phyloP scores from a whole-genome alignment of 2,113 vertebrate genomes.

The Salvelinus fontinalis region DNA sequence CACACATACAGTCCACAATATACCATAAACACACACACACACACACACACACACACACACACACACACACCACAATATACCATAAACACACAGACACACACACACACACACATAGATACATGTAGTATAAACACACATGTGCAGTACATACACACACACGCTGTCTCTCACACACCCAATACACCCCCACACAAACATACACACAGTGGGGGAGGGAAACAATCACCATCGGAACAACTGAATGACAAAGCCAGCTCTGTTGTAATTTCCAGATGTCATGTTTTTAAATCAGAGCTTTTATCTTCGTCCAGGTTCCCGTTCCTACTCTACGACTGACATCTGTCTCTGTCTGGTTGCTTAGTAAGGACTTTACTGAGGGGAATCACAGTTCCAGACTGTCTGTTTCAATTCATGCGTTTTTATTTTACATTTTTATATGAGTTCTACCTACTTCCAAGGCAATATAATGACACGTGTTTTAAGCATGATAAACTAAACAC shows the following conservation, averaged over 20 bases:
- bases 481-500: too few relatives aligned
- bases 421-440: too few relatives aligned
- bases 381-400: too few relatives aligned
- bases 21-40: too few relatives aligned
- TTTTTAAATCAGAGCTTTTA: slow-evolving; percentile 63
- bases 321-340: slow-evolving; percentile 49
- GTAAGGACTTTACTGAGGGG: neutral
- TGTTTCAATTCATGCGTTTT: too few relatives aligned
- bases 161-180: neutral
- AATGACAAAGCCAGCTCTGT: slow-evolving; percentile 48
- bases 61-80: too few relatives aligned
- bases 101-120: neutral
- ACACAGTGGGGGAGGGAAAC: slow-evolving; percentile 14
- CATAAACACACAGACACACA: slow-evolving; percentile 15
- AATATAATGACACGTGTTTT: too few relatives aligned
- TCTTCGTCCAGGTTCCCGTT: slow-evolving; percentile 43
- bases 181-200: neutral
- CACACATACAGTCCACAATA: neutral
- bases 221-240: slow-evolving; percentile 60
- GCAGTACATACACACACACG: slow-evolving; percentile 18
- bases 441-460: too few relatives aligned
- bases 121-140: neutral
- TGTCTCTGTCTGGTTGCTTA: slow-evolving; percentile 31
- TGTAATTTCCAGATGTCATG: slow-evolving; percentile 8
- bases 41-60: too few relatives aligned